Base-by-base conservation (phyloP, 1,140 invertebrate species). In the Brachionus angularis region DNA sequence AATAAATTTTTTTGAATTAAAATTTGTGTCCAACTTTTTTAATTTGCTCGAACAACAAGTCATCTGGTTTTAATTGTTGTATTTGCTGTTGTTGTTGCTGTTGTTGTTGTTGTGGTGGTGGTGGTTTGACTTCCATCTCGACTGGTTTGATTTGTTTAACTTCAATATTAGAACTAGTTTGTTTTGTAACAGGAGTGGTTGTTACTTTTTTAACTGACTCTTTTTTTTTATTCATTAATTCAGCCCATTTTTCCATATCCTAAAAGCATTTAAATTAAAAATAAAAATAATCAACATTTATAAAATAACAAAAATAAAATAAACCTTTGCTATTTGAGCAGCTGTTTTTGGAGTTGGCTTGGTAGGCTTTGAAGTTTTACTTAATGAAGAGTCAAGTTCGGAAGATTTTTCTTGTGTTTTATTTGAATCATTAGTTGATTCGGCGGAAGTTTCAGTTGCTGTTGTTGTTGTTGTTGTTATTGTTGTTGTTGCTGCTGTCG, bases 231-330 rank as follows among this genome's bases (percentile, higher is more conserved):
- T 98, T 97, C 61, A 96, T 83, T 5, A 91, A 93, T 78, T 96
- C 93, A 0, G 95, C 95, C 96, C 96, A 98, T 76, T 88, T 87
- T 76, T 91, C 90, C 91, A 93, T 93, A 76, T 93, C 86, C 81
- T 84, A 72, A 1, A 64, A 74, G 1, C 16, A 64, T 3, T 55
- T 33, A 69, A 42, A 25, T 27, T n/a, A 18, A 33, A n/a, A 21
- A 49, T 29, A 18, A 31, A 29, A 18, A 52, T 27, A 29, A 5
- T 21, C n/a, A n/a, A n/a, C n/a, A n/a, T n/a, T 50, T 0, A 18
- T 42, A n/a, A 39, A 21, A 18, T 21, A 39, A 16, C 18, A 36
- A 53, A 27, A 55, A 16, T 36, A 27, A 14, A 16, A 72, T 44
- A 29, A 71, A 86, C 89, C 82, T 96, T 96, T 0, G 93, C 93